Percentiles rank a stretch among this genome's conserved stretches.
Evolutionary conservation across 2,797 vertebrate species (phyloP).

Genomic region (Mormyrops boulengeri): DNA sequence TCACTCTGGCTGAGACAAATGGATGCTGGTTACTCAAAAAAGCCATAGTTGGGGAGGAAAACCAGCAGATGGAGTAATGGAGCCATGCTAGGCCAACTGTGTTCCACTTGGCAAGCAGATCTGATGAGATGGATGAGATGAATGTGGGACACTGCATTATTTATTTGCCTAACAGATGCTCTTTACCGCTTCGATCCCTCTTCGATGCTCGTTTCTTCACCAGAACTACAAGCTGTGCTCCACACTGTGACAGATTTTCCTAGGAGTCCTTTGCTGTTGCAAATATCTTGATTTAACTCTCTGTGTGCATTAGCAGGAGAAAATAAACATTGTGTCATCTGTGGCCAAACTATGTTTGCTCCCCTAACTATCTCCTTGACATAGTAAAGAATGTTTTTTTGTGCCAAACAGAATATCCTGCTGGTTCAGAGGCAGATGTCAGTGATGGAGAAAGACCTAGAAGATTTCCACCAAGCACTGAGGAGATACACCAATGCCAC

Average conservation of each 20-base stretch:
- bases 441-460: constrained; percentile 64
- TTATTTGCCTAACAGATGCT: constrained; percentile 4
- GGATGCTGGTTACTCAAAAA: background rate
- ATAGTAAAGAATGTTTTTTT: background rate
- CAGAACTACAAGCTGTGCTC: background rate
- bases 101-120: constrained; percentile 14
- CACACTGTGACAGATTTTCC: background rate
- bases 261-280: background rate
- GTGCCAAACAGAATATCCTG: constrained; percentile 77
- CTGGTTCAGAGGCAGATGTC: constrained; percentile 87
- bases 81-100: background rate
- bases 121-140: background rate
- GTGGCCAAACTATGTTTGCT: background rate
- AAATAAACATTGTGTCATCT: constrained; percentile 1
- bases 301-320: background rate
- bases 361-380: background rate
- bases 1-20: constrained; percentile 5
- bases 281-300: background rate
- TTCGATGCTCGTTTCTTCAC: background rate
- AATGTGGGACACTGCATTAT: constrained; percentile 15
- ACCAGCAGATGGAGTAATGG: background rate
- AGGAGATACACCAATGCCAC: constrained; percentile 75
- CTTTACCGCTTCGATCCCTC: constrained; percentile 11
- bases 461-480: constrained; percentile 75
- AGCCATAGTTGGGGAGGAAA: background rate